phyloP scores from a whole-genome alignment of 2,888 invertebrate species.

The Drosophila tripunctata region DNA sequence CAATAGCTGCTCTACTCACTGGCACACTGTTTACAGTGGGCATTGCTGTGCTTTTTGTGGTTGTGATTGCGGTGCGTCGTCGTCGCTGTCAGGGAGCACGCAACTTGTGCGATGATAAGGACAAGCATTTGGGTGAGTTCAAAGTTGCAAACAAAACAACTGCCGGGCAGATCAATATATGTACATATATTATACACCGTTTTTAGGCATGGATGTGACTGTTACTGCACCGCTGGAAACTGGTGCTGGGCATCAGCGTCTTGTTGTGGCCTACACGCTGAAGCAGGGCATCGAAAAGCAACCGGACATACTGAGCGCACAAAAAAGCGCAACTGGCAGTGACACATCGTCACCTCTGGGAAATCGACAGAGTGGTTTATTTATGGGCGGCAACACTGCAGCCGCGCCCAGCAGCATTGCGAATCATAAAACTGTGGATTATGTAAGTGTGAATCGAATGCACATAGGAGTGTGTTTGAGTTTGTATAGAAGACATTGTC shows the following conservation, averaged over 20 bases:
- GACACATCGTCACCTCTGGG: conserved; percentile 82
- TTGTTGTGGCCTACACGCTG: conserved; percentile 93
- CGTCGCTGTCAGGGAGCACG: conserved; percentile 86
- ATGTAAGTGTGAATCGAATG: conserved; percentile 76
- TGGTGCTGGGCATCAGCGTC: conserved; percentile 92
- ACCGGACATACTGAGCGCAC: conserved; percentile 92
- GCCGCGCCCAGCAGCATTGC: conserved; percentile 61
- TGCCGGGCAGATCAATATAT: conserved; percentile 4
- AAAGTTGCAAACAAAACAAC: no score
- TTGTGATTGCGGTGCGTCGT: conserved; percentile 87
- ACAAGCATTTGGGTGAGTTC: conserved; percentile 84
- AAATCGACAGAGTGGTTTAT: conserved; percentile 83
- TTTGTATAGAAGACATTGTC: conserved; percentile 16
- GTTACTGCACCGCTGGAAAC: conserved; percentile 88
- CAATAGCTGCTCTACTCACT: conserved; percentile 88
- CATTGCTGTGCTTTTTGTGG: conserved; percentile 87
- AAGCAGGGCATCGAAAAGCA: conserved; percentile 90
- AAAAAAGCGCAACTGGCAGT: conserved; percentile 86
- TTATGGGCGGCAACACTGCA: conserved; percentile 65
- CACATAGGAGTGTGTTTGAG: conserved; percentile 29
- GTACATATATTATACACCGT: not conserved
- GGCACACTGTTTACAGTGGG: conserved; percentile 88
- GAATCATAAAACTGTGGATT: conserved; percentile 79
- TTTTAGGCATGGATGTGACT: conserved; percentile 84
- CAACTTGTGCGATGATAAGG: conserved; percentile 85